Conservation (phyloP, 2,797 vertebrate species). For the Knipowitschia caucasica region DNA sequence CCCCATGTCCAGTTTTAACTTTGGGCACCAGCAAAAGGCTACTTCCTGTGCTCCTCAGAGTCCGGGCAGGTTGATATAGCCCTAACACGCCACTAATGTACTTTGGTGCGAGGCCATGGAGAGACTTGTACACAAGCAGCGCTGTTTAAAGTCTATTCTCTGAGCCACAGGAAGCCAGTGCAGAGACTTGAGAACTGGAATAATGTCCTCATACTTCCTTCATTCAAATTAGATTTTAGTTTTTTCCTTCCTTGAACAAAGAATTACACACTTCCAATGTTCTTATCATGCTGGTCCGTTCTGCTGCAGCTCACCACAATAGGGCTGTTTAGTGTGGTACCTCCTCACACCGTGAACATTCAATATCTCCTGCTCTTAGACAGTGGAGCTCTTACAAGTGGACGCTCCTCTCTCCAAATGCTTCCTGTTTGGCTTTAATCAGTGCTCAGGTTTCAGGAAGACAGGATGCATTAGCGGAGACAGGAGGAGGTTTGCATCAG, state of each 20-base stretch:
- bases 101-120: too few species aligned
- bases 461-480: conserved; percentile 67
- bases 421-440: conserved; percentile 70
- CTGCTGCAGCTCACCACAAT: background rate
- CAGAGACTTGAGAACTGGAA: too few species aligned
- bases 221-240: too few species aligned
- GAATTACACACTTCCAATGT: background rate
- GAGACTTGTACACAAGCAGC: too few species aligned
- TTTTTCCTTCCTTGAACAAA: background rate
- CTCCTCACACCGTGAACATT: conserved; percentile 53
- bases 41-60: too few species aligned
- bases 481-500: conserved; percentile 44
- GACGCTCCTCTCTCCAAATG: conserved; percentile 55
- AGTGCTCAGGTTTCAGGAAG: conserved; percentile 78
- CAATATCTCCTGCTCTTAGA: conserved; percentile 18
- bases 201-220: background rate
- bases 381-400: conserved; percentile 19
- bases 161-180: too few species aligned
- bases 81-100: too few species aligned
- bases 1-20: too few species aligned
- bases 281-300: conserved; percentile 31
- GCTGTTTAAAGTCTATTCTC: too few species aligned
- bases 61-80: too few species aligned
- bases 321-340: conserved; percentile 44
- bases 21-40: too few species aligned